phyloP scores from a whole-genome alignment of 2,113 vertebrate genomes.

The Herpailurus yagouaroundi region DNA sequence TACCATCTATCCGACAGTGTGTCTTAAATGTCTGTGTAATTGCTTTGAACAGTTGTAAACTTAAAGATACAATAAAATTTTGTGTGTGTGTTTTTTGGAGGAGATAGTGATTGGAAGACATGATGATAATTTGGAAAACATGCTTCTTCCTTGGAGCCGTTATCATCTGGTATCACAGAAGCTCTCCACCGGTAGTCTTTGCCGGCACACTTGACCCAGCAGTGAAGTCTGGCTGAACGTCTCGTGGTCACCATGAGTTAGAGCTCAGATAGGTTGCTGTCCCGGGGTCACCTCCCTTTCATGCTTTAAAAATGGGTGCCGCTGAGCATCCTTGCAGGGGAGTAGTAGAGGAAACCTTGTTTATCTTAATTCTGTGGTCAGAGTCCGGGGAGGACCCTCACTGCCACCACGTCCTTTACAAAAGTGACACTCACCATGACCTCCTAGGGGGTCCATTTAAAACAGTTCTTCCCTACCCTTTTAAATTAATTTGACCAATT shows the following conservation, averaged over 20 bases:
- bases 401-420: not conserved
- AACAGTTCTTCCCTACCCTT: not conserved
- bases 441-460: not conserved
- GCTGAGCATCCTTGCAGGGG: not conserved
- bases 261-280: not conserved
- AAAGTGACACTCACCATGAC: not conserved
- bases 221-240: not conserved
- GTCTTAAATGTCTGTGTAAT: not conserved
- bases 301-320: not conserved
- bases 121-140: not conserved
- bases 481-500: not conserved
- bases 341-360: not conserved
- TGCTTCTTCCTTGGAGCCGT: not conserved
- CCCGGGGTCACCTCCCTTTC: not conserved
- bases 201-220: not conserved
- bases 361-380: not conserved
- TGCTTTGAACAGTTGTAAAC: slow-evolving; percentile 22
- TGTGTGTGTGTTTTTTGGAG: not conserved
- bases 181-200: not conserved
- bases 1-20: not conserved
- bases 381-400: not conserved
- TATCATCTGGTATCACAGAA: not conserved
- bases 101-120: not conserved
- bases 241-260: not conserved
- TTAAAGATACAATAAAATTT: not conserved